These are phyloP conservation scores for Epicauta chinensis DNA, from an alignment of 1,140 invertebrate genomes.

Conservation along the genomic window DNA sequence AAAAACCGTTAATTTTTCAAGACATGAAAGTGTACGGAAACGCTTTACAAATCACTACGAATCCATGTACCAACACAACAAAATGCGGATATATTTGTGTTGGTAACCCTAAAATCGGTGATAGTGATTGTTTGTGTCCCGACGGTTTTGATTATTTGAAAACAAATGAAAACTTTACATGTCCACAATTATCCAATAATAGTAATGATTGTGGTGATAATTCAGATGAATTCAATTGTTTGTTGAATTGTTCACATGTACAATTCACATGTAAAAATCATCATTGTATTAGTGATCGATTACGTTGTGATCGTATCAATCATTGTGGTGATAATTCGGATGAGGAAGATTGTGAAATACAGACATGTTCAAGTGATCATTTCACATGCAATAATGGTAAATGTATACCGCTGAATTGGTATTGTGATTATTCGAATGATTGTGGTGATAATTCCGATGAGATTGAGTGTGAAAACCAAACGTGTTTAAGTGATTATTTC, in stretches of 20 bases:
- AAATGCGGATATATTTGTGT: conserved; percentile 68
- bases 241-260: conserved; percentile 56
- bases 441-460: conserved; percentile 78
- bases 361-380: conserved; percentile 58
- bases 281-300: conserved; percentile 44
- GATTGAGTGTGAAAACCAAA: conserved; percentile 58
- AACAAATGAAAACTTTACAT: conserved; percentile 61
- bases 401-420: conserved; percentile 61
- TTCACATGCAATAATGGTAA: conserved; percentile 52
- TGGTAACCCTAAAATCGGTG: conserved; percentile 57
- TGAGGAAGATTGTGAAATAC: conserved; percentile 44
- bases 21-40: conserved; percentile 78
- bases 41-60: conserved; percentile 59
- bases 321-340: conserved; percentile 55
- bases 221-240: conserved; percentile 72
- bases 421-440: conserved; percentile 59
- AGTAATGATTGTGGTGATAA: conserved; percentile 71
- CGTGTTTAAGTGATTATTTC: conserved; percentile 64
- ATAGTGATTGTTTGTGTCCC: conserved; percentile 65
- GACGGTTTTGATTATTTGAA: conserved; percentile 59
- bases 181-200: conserved; percentile 52
- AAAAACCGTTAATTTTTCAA: conserved; percentile 63
- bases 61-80: conserved; percentile 53
- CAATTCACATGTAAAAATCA: conserved; percentile 65
- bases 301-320: conserved; percentile 45